Evolutionary conservation across 2,113 vertebrate species (phyloP).

Genomic region (Serilophus lunatus): DNA sequence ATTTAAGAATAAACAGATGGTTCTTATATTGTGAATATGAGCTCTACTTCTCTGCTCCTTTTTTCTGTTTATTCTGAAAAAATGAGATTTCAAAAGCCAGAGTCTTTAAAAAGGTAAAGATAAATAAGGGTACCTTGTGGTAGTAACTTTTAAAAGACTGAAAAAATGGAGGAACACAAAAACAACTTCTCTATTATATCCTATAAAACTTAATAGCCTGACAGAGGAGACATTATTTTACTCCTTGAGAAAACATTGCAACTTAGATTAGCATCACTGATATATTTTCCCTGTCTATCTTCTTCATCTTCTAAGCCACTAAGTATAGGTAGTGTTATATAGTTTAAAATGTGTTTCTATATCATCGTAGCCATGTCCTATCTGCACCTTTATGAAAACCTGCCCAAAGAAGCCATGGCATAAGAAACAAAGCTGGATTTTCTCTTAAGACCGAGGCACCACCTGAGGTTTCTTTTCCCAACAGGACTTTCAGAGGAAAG

Average conservation of each 20-base stretch:
- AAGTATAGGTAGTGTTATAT: neutral
- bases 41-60: neutral
- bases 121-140: neutral
- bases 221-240: neutral
- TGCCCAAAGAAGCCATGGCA: neutral
- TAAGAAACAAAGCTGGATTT: neutral
- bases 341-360: neutral
- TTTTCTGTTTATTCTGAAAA: neutral
- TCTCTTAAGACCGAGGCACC: neutral
- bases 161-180: neutral
- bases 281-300: neutral
- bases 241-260: neutral
- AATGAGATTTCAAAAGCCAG: neutral
- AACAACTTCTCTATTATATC: neutral
- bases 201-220: neutral
- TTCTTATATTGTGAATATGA: neutral
- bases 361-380: neutral
- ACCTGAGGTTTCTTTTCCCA: neutral
- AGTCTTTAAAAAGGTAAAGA: neutral
- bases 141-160: neutral
- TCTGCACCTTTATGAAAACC: neutral
- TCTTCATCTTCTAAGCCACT: neutral
- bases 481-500: neutral
- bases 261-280: neutral
- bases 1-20: neutral